phyloP scores from a whole-genome alignment of 2,797 vertebrate species.

The Xyrichtys novacula region DNA sequence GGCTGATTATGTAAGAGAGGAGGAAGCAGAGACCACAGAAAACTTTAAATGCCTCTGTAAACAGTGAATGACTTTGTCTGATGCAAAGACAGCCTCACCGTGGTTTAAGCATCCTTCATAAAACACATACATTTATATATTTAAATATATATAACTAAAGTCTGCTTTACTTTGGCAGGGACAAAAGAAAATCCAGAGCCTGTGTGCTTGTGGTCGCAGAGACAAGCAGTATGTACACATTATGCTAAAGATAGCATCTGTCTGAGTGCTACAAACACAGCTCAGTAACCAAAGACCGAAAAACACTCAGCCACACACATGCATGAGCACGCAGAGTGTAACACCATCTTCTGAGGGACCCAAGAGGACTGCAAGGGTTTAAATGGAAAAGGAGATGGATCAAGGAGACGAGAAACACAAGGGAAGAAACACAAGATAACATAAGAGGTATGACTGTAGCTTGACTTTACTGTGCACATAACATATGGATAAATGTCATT shows the following conservation, averaged over 20 bases:
- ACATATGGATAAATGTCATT: too few relatives aligned
- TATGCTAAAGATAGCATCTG: conserved; percentile 67
- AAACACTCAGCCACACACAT: conserved; percentile 48
- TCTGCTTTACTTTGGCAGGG: conserved; percentile 20
- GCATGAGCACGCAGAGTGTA: conserved; percentile 6
- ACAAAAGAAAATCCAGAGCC: conserved; percentile 54
- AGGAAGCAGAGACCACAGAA: conserved; percentile 42
- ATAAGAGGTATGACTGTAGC: too few relatives aligned
- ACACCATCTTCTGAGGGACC: conserved; percentile 24
- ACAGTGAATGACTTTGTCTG: conserved; percentile 39
- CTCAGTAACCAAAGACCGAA: conserved; percentile 56
- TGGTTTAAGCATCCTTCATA: conserved; percentile 45
- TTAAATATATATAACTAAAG: not conserved
- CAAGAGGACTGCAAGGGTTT: conserved; percentile 28
- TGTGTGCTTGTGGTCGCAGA: conserved; percentile 59
- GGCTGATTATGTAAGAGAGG: conserved; percentile 43
- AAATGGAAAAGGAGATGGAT: conserved; percentile 1
- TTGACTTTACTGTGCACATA: too few relatives aligned
- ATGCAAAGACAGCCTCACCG: conserved; percentile 26
- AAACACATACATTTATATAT: conserved; percentile 18
- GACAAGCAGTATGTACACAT: conserved; percentile 61
- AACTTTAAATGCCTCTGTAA: conserved; percentile 41
- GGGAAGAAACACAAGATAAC: too few relatives aligned
- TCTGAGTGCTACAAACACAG: conserved; percentile 41
- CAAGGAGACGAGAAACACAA: not conserved